Conservation (phyloP, 92 coral and sea anemone genomes). For the Epizoanthus ramosus region DNA sequence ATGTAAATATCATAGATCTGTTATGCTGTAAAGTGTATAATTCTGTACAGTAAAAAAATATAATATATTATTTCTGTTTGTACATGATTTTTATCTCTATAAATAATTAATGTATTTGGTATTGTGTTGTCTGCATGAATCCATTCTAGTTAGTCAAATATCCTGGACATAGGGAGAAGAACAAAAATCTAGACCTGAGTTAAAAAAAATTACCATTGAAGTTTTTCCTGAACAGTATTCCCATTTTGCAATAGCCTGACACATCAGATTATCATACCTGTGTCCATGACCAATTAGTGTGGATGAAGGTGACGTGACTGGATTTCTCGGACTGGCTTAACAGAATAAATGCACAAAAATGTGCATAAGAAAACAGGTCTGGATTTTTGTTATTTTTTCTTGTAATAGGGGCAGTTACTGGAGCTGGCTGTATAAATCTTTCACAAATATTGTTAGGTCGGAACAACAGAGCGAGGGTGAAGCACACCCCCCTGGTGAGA, state of each 20-base stretch:
- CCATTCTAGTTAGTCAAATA: too few species aligned
- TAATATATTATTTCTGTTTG: background rate
- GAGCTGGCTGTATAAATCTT: constrained; percentile 51
- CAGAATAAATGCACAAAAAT: background rate
- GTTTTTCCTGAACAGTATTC: too few species aligned
- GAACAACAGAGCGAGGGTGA: constrained; percentile 45
- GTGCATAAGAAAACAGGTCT: constrained; percentile 32
- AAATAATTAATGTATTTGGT: background rate
- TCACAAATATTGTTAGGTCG: constrained; percentile 47
- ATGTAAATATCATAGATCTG: too few species aligned
- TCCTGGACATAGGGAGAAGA: background rate
- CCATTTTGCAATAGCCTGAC: too few species aligned
- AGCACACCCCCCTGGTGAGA: constrained; percentile 72
- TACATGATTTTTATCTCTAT: too few species aligned
- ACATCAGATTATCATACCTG: too few species aligned
- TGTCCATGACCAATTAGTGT: too few species aligned
- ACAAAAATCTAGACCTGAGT: constrained; percentile 3
- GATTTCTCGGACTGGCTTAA: too few species aligned
- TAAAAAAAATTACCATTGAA: too few species aligned
- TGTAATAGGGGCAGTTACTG: constrained; percentile 43
- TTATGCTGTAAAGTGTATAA: background rate
- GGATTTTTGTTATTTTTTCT: constrained; percentile 39
- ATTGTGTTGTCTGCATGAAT: too few species aligned
- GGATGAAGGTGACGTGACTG: too few species aligned
- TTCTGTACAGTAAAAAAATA: background rate